phyloP scores from a whole-genome alignment of 2,113 vertebrate species.

The Anas platyrhynchos region DNA sequence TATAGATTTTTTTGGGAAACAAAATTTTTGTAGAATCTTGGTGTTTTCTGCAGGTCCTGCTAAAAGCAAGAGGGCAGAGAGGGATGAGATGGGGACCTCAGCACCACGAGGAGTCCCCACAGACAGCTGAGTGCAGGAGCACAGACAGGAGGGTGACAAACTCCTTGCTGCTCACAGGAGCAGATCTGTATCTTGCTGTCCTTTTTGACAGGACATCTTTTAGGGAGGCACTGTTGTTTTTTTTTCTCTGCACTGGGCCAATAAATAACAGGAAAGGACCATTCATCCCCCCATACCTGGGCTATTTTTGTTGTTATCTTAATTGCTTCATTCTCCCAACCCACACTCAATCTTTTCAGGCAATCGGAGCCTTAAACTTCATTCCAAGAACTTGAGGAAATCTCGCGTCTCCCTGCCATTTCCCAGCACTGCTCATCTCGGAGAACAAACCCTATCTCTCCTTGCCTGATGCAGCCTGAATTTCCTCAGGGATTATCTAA shows the following conservation, averaged over 20 bases:
- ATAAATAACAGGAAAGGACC: slow-evolving; percentile 11
- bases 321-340: slow-evolving; percentile 36
- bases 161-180: not conserved
- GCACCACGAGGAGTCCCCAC: not conserved
- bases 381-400: slow-evolving; percentile 69
- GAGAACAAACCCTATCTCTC: slow-evolving; percentile 53
- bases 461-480: slow-evolving; percentile 22
- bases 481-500: slow-evolving; percentile 78
- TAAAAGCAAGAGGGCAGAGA: not conserved
- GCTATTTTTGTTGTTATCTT: slow-evolving; percentile 45
- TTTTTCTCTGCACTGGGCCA: not conserved
- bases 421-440: slow-evolving; percentile 59
- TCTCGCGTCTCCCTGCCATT: slow-evolving; percentile 28
- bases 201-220: not conserved
- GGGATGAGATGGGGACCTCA: not conserved
- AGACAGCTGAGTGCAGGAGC: not conserved
- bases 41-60: not conserved
- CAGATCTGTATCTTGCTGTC: not conserved
- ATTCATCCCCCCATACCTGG: not conserved
- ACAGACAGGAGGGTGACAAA: not conserved
- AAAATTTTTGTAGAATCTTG: too few species aligned
- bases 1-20: not conserved
- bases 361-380: slow-evolving; percentile 70
- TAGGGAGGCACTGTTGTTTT: not conserved
- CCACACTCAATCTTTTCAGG: slow-evolving; percentile 47